Evolutionary conservation across 2,797 vertebrate species (phyloP), one percentile per base, ranked within the genome.

Genomic region (Alauda arvensis): DNA sequence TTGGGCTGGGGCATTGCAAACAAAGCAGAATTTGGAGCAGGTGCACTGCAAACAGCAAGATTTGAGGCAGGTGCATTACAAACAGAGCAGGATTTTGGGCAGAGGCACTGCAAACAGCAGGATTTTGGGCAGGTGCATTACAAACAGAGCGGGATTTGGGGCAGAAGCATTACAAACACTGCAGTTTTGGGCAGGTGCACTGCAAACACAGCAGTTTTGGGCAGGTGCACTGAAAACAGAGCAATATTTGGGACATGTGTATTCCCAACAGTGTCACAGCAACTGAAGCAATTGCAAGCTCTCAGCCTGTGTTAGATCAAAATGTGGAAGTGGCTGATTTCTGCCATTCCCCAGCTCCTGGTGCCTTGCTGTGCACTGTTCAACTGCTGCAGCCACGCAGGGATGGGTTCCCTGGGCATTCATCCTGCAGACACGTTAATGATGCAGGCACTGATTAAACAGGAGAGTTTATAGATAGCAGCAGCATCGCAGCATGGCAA

Each of bases 391-490:
- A 1, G 52, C 28, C 67, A 3, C 2, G 26, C 43, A 23, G 37
- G 72, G 28, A 17, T 62, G n/a, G 28, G 37, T 8, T 83, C n/a
- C 34, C 62, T 65, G 45, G 49, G 40, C 29, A 12, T 56, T 76
- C 24, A 48, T n/a, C 43, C 67, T 84, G 83, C 70, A 85, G 62
- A 34, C 55, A 24, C 0, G 24, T 71, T 83, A 82, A 52, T 71
- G 85, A 57, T 75, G 76, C 52, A 83, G 83, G 55, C 88, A 55
- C 69, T 77, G 66, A 59, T 66, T 56, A 61, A 72, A 40, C 63
- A 37, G 67, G 67, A 69, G 42, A 63, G 70, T 61, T 88, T 84
- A 28, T 31, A 39, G 55, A 18, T 49, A 88, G 59, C 29, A 62
- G 66, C 76, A 67, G 40, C 18, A 45, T 57, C 67, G 1, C 68